Conservation (phyloP, 35 echinoderm and acorn worm species). For the Amphiura filiformis region DNA sequence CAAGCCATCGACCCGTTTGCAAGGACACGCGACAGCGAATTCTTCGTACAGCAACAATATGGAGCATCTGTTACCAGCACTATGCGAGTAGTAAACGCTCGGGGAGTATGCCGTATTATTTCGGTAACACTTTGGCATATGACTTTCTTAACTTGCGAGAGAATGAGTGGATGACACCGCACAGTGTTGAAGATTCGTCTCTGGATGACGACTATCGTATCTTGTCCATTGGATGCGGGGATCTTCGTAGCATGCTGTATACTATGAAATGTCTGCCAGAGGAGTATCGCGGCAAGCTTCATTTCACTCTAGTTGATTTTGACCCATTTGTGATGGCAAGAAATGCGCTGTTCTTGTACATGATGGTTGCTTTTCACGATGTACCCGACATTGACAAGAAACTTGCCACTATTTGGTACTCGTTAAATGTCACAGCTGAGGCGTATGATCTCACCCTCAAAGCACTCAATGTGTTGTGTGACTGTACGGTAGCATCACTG, state of each 20-base stretch:
- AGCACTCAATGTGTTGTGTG: not conserved
- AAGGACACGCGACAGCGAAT: not conserved
- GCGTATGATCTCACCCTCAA: not conserved
- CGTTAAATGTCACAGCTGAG: not conserved
- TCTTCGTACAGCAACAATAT: not conserved
- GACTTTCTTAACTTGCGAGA: not conserved
- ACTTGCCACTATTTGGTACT: slow-evolving; percentile 22
- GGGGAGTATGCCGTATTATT: not conserved
- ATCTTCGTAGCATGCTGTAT: slow-evolving; percentile 54
- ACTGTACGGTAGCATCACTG: not conserved
- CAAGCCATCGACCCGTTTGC: not conserved
- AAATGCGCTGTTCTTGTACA: slow-evolving; percentile 65
- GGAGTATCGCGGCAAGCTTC: slow-evolving; percentile 41
- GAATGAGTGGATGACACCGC: not conserved
- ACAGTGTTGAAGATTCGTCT: not conserved
- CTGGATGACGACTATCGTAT: slow-evolving; percentile 18
- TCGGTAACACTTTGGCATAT: not conserved
- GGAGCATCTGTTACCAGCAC: not conserved
- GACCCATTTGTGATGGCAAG: slow-evolving; percentile 66
- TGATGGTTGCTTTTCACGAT: slow-evolving; percentile 11
- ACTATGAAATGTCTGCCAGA: slow-evolving; percentile 45
- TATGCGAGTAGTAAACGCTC: not conserved
- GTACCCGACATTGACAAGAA: not conserved
- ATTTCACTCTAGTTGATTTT: slow-evolving; percentile 47
- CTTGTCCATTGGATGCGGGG: slow-evolving; percentile 53